Base-by-base conservation (phyloP, 2,797 vertebrate genomes). In the Centropyge bicolor region DNA sequence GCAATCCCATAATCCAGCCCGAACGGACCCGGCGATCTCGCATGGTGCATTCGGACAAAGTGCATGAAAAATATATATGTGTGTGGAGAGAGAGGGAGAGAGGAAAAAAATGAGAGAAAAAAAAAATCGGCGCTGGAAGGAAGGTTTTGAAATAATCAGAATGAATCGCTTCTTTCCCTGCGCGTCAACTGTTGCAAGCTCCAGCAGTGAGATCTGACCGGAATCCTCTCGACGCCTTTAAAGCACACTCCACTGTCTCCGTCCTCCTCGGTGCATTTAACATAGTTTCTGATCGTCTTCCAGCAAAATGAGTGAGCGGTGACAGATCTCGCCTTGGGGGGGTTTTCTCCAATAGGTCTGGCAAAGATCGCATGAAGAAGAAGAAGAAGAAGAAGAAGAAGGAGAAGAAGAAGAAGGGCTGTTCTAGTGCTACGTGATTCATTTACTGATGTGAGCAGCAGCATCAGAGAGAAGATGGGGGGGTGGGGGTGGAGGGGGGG, bases 361-460 rank as follows among this genome's bases (percentile, higher is more conserved):
- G 91, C 85, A 89, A 31, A 93, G 92, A 94, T 95, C 92, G 93
- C 93, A 93, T 92, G 94, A 94, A 94, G 92, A 31, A 31, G 27
- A 31, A 31, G 27, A 31, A 31, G 27, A 31, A 31, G 27, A 31
- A 31, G 27, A 31, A 31, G 27, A 93, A 94, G 89, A 31, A 31
- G 27, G 4, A 31, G 27, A 31, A 31, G 27, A 31, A 31, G 27
- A 31, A 31, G 27, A 93, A 94, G 89, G 93, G 91, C 92, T 94
- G 94, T 94, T 94, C 93, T 90, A 92, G 91, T 92, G 92, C 92
- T 93, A 95, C 94, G 94, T 95, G 94, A 94, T 95, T 89, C 92
- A 94, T 90, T 94, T 95, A 94, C 94, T 94, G 94, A 95, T 95
- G 93, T 90, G 91, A 88, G 88, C 81, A 90, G 83, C 88, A 91